Percentiles rank a stretch among this genome's conserved stretches.
Conservation (phyloP, 2,113 vertebrate genomes). For the Chlorodrepanis virens region DNA sequence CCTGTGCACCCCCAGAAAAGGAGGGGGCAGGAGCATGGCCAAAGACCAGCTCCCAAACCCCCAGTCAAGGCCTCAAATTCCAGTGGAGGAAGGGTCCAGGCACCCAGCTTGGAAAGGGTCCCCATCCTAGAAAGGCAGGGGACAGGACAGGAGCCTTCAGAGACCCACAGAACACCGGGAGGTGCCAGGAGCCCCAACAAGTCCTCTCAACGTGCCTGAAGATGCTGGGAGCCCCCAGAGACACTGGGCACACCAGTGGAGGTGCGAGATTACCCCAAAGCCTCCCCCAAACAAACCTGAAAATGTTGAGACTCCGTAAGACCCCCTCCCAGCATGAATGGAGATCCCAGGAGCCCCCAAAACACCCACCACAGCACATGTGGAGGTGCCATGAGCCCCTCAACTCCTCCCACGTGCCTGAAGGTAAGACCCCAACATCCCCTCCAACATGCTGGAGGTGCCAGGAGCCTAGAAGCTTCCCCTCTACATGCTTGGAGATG, state of each 20-base stretch:
- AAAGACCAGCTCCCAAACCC: not conserved
- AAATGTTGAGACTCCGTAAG: not conserved
- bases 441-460: not conserved
- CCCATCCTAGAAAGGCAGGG: not conserved
- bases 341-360: not conserved
- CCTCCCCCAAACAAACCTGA: not conserved
- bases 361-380: not conserved
- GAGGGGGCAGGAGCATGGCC: not conserved
- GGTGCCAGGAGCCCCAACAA: not conserved
- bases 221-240: not conserved
- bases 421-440: not conserved
- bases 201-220: not conserved
- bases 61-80: conserved; percentile 17
- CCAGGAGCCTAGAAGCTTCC: not conserved
- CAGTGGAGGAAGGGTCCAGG: not conserved
- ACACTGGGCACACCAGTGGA: not conserved
- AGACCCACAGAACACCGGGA: not conserved
- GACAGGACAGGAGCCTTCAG: not conserved
- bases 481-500: not conserved
- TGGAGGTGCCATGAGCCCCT: not conserved
- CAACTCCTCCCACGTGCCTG: not conserved
- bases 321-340: not conserved
- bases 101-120: not conserved
- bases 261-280: not conserved
- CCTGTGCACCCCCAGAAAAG: not conserved